phyloP scores from a whole-genome alignment of 2,797 vertebrate species.

The Clamator glandarius region DNA sequence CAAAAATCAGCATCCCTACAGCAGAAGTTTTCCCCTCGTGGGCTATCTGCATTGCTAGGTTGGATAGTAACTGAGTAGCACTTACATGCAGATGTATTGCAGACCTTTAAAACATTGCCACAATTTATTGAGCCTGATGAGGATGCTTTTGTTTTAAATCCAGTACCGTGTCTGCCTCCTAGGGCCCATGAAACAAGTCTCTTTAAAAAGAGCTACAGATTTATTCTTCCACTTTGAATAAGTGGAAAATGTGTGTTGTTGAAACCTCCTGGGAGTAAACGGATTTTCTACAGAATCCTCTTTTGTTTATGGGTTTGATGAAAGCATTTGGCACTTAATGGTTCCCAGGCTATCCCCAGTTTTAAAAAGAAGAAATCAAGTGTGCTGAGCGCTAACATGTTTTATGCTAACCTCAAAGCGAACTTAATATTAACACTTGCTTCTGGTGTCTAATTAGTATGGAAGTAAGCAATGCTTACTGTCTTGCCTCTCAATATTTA shows the following conservation, averaged over 20 bases:
- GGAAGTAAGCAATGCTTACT: neutral
- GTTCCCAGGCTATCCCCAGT: slow-evolving; percentile 66
- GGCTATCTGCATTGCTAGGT: neutral
- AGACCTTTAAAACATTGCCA: slow-evolving; percentile 19
- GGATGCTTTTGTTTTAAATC: slow-evolving; percentile 66
- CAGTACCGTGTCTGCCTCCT: slow-evolving; percentile 55
- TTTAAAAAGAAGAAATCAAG: slow-evolving; percentile 38
- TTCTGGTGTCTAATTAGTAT: slow-evolving; percentile 31
- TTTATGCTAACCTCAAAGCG: slow-evolving; percentile 34
- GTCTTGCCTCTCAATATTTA: neutral
- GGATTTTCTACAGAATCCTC: slow-evolving; percentile 63
- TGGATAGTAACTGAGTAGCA: slow-evolving; percentile 11
- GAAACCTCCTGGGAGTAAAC: slow-evolving; percentile 63
- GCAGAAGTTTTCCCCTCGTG: neutral
- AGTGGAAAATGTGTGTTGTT: slow-evolving; percentile 69
- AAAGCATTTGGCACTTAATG: slow-evolving; percentile 71
- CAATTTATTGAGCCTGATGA: slow-evolving; percentile 27
- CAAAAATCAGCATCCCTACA: neutral
- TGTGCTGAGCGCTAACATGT: slow-evolving; percentile 38
- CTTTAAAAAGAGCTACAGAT: slow-evolving; percentile 64
- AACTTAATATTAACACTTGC: slow-evolving; percentile 12
- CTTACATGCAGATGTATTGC: neutral
- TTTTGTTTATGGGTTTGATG: slow-evolving; percentile 68
- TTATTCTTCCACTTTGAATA: slow-evolving; percentile 71
- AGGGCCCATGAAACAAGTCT: slow-evolving; percentile 5